Percentiles rank a stretch among this genome's conserved stretches.
These are phyloP conservation scores for Cyrtonyx montezumae DNA, from an alignment of 2,113 vertebrate species.

Conservation along the genomic window DNA sequence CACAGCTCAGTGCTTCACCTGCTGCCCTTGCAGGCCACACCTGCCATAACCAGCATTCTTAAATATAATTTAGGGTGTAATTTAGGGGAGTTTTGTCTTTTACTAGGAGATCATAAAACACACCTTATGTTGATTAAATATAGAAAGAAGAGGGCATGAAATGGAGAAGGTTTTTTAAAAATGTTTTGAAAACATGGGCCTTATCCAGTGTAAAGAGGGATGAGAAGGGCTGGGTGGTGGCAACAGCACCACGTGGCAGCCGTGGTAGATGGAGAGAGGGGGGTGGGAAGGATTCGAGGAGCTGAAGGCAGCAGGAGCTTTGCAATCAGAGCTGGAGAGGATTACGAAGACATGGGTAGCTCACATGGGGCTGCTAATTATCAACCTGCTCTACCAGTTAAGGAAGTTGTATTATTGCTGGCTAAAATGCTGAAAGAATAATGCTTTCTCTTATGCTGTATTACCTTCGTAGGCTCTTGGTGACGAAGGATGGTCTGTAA, in stretches of 20 bases:
- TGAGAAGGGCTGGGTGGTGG: background rate
- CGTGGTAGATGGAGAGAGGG: too few relatives aligned
- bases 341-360: background rate
- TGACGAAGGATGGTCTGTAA: background rate
- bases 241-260: background rate
- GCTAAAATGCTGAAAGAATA: background rate
- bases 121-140: background rate
- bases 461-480: background rate
- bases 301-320: background rate
- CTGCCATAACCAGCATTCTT: background rate
- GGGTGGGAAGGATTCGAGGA: background rate
- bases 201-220: background rate
- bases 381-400: background rate
- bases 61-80: background rate
- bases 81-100: background rate
- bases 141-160: background rate
- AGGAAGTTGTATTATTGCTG: background rate
- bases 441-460: background rate
- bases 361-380: background rate
- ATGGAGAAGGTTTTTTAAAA: background rate
- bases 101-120: background rate
- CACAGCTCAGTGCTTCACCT: accelerated
- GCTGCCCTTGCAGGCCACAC: background rate
- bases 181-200: background rate
- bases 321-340: background rate